Conservation (phyloP, 2,888 invertebrate genomes). For the Abrostola tripartita region DNA sequence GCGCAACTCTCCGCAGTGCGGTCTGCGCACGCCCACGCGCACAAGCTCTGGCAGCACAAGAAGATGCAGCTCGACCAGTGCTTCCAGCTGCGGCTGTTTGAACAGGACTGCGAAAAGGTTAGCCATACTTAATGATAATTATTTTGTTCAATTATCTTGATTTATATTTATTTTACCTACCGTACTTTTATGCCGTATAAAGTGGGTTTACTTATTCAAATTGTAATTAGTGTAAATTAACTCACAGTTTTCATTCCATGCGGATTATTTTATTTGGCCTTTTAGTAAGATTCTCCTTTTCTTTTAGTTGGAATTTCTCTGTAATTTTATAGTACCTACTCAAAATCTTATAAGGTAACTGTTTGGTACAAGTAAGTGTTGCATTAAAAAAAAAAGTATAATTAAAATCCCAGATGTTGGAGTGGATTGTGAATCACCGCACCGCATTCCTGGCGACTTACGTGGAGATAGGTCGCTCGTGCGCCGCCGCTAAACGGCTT, state of each 20-base stretch:
- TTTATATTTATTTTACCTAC: too few species aligned
- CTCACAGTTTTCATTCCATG: too few species aligned
- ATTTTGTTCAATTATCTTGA: too few species aligned
- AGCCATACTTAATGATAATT: not conserved
- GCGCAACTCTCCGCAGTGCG: slow-evolving; percentile 96
- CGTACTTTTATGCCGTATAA: too few species aligned
- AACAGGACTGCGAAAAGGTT: slow-evolving; percentile 98
- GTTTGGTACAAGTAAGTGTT: too few species aligned
- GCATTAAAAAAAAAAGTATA: not conserved
- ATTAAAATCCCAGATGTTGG: slow-evolving; percentile 93
- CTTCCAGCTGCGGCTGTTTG: slow-evolving; percentile 97
- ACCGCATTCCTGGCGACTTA: slow-evolving; percentile 98
- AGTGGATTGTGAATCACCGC: slow-evolving; percentile 98
- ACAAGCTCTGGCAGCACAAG: slow-evolving; percentile 98
- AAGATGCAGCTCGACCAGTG: slow-evolving; percentile 98
- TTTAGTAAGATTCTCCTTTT: too few species aligned
- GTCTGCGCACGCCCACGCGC: slow-evolving; percentile 96
- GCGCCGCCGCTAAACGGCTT: slow-evolving; percentile 95
- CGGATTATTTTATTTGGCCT: too few species aligned
- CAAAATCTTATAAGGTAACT: too few species aligned
- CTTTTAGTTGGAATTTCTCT: too few species aligned
- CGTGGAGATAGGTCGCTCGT: slow-evolving; percentile 98
- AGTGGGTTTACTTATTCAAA: too few species aligned
- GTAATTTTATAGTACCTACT: too few species aligned
- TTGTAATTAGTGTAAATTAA: too few species aligned